Evolutionary conservation across 2,113 vertebrate species (phyloP), one percentile per base, ranked within the genome.

Genomic region (Cygnus buccinator): DNA sequence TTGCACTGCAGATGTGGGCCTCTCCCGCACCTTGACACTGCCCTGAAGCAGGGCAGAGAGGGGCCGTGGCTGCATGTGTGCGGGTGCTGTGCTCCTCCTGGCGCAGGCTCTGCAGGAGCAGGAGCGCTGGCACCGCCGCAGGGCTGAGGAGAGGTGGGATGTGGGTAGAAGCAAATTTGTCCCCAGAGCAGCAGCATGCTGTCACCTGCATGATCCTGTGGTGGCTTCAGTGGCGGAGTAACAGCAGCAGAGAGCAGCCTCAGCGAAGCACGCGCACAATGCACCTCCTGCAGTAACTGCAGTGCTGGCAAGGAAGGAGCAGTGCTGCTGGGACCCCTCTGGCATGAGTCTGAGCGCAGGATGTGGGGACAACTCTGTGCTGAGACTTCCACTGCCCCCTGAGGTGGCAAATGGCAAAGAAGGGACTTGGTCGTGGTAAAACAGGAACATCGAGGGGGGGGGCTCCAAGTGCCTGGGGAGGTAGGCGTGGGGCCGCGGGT

Each of bases 21-120:
- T 31, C 29, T 19, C 15, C 35, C 8, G 31, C 5, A 2, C 10
- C 19, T 12, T 1, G 0, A 18, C 15, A 57, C 8, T 50, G 12
- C 23, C n/a, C 76, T 8, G 1, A 48, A 66, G 66, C 2, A 1
- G 46, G 46, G 46, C 46, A 21, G 4, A 11, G 21, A 20, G 46
- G 44, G 21, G 46, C 46, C 20, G 20, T 21, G 20, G 46, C 46
- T 20, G 43, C 46, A 20, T 10, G 46, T 48, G 46, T 48, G 46
- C 20, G 20, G 46, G 46, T 48, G 46, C 46, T 21, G 20, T 21
- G 10, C 21, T 21, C 46, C 46, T 21, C 20, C 46, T 52, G 54
- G 73, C 1, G 1, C 63, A 16, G 44, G 44, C 33, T 57, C 39
- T 33, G 59, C 3, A 1, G 15, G 44, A 52, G 31, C 9, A 37